Base-by-base conservation (phyloP, 23 tunicate genomes). In the Trididemnum clinides region DNA sequence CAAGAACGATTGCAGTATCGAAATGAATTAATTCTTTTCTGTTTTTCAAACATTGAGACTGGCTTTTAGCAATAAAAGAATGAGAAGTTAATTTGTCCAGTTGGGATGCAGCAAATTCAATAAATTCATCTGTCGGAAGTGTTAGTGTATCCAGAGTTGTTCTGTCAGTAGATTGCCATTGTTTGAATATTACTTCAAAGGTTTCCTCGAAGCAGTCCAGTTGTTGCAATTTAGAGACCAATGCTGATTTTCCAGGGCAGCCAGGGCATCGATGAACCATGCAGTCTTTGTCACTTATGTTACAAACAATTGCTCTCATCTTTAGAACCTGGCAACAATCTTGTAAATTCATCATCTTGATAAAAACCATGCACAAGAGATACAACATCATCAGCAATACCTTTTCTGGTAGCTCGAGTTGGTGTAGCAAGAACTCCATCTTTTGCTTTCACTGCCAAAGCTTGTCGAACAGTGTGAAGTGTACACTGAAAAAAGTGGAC, bases 31-130 rank as follows among this genome's bases (percentile, higher is more conserved):
- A 5, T 4, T 26, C 34, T 36, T 82, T 82, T 36, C 79, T 57
- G 2, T 33, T 33, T 82, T 82, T 82, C 23, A 82, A 33, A 28
- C 28, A 82, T 25, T 64, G 74, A 66, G 86, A 22, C 33, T 82
- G 79, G 57, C 59, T 59, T 63, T 62, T 82, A 26, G 86, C 86
- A 62, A 63, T 63, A 33, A 62, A 82, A 3, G 86, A 82, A 82
- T 82, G 86, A 26, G 86, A 59, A 65, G 66, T 64, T 38, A 82
- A 28, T 34, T 65, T 32, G 21, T 57, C 66, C 75, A 82, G 74
- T 66, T 82, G 30, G 7, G 37, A 29, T 19, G 33, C 66, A 38
- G 66, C 36, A 2, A 23, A 10, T 33, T 57, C 33, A 28, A 82
- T 82, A 36, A 62, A 33, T 23, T 82, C 86, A 64, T 59, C 65